Evolutionary conservation across 2,113 vertebrate species (phyloP).

Genomic region (Poecile atricapillus): DNA sequence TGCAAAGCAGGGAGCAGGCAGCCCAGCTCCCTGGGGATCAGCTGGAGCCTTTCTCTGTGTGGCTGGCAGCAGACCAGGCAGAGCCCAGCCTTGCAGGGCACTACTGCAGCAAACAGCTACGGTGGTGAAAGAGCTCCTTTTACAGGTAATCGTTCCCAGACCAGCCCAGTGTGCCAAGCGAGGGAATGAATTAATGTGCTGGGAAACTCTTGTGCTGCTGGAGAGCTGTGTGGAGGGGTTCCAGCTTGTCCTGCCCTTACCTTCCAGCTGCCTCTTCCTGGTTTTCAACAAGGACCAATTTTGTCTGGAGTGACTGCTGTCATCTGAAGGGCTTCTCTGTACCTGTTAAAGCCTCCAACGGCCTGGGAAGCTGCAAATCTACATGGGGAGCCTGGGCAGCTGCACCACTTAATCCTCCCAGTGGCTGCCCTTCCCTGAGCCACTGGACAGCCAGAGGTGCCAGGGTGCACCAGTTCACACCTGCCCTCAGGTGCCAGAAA

Average conservation of each 20-base stretch:
- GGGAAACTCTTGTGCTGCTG: not conserved
- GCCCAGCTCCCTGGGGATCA: not conserved
- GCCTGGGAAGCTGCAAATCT: not conserved
- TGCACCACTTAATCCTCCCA: not conserved
- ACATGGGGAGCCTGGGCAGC: not conserved
- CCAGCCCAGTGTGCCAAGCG: not conserved
- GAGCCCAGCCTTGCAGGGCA: not conserved
- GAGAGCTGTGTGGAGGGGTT: not conserved
- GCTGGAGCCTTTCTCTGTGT: not conserved
- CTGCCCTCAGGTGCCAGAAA: not conserved
- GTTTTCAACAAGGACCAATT: not conserved
- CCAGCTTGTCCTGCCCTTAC: not conserved
- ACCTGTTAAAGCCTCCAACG: not conserved
- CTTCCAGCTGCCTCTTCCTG: not conserved
- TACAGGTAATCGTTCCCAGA: constrained; percentile 1
- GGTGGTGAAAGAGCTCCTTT: not conserved
- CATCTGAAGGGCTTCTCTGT: not conserved
- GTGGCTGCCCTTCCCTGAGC: not conserved
- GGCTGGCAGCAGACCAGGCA: constrained; percentile 29
- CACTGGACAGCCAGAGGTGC: not conserved
- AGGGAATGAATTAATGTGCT: not conserved
- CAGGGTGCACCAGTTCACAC: not conserved
- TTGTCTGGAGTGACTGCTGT: not conserved
- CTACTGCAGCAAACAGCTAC: not conserved
- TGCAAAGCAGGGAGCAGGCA: not conserved